Evolutionary conservation across 1,140 invertebrate species (phyloP), one percentile per base, ranked within the genome.

Genomic region (Bombus impatiens): DNA sequence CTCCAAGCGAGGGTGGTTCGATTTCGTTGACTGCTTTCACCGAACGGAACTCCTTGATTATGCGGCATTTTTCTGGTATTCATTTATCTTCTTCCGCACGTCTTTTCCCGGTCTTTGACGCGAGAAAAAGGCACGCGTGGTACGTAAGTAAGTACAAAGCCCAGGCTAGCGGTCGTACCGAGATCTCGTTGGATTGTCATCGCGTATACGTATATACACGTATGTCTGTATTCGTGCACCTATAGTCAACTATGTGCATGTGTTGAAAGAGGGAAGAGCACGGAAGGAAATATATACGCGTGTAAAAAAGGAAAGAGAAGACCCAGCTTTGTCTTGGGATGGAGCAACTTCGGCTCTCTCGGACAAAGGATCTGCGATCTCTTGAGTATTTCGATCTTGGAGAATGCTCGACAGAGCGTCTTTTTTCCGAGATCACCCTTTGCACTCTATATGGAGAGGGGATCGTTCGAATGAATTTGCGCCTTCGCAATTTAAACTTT

Each of bases 351-450:
- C 71, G 71, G 84, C 35, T 57, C 71, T 67, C 78, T 35, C 15
- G 59, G 71, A 86, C 79, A 86, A 86, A 86, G 79, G 59, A 35
- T 44, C 25, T 18, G 70, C 70, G 84, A 82, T 82, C 79, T 82
- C 79, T 86, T 15, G 71, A 86, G 84, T 82, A 86, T 86, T 86
- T 86, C 84, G 78, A 82, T 86, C 78, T 57, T 68, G 62, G 68
- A 81, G 79, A 68, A 65, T 86, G 62, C 84, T 86, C 59, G 78
- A 82, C 68, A 74, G 68, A 77, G 71, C 78, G 44, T 68, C 78
- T 76, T 57, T 75, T 81, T 81, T 44, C 81, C 57, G 12, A 75
- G 70, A 82, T 68, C 79, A 44, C 47, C 25, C 37, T 86, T 82
- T 81, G 28, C 59, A n/a, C 47, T 57, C 53, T 82, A 44, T 28